Evolutionary conservation across 1,140 invertebrate species (phyloP).

Genomic region (Temnothorax longispinosus): DNA sequence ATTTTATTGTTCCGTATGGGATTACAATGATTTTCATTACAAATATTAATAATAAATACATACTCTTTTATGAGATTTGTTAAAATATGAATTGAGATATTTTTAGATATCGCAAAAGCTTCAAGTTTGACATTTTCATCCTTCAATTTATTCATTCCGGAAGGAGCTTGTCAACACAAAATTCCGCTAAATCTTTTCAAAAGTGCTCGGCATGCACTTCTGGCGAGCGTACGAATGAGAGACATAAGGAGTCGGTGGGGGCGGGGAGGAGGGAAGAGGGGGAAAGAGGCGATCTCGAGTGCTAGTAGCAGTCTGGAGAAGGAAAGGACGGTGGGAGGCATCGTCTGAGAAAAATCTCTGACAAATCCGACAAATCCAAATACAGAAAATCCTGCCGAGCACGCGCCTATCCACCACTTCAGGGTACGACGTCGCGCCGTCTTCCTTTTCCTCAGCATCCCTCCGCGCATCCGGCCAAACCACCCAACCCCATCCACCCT

Average conservation of each 20-base stretch:
- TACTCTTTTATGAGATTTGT: not conserved
- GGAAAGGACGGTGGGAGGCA: conserved; percentile 37
- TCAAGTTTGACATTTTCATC: not conserved
- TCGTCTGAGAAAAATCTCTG: conserved; percentile 78
- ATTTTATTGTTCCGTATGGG: not conserved
- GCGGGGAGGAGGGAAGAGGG: not conserved
- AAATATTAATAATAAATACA: not conserved
- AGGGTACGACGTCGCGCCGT: conserved; percentile 12
- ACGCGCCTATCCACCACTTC: conserved; percentile 56
- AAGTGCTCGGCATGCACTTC: conserved; percentile 18
- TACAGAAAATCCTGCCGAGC: conserved; percentile 71
- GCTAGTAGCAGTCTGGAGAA: conserved; percentile 15
- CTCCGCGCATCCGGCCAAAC: not conserved
- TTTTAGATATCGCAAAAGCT: not conserved
- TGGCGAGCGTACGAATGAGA: not conserved
- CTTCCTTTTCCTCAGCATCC: conserved; percentile 26
- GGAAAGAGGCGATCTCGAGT: not conserved
- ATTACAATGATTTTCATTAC: not conserved
- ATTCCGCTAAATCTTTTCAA: conserved; percentile 47
- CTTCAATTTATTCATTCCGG: not conserved
- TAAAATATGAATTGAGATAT: not conserved
- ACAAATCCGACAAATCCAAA: conserved; percentile 81
- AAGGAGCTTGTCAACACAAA: not conserved
- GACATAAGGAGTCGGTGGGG: not conserved
- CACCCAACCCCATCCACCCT: not conserved